These are phyloP conservation scores for Hirtodrosophila trivittata DNA, from an alignment of 2,888 invertebrate genomes.

Conservation along the genomic window DNA sequence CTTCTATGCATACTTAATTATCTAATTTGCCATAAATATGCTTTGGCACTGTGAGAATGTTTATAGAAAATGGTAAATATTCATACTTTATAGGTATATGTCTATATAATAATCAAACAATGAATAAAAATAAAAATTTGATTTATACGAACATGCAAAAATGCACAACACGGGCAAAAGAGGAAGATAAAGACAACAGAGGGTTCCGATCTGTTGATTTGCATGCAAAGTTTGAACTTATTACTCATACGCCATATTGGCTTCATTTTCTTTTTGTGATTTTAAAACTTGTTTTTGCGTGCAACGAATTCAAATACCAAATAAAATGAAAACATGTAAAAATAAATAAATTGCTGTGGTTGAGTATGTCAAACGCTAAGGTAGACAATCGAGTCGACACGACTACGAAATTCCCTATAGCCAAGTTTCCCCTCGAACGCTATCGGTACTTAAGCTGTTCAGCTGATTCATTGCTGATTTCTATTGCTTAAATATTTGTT, in stretches of 20 bases:
- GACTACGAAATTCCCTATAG: no score
- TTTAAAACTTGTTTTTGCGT: slow-evolving; percentile 40
- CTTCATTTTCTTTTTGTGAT: slow-evolving; percentile 8
- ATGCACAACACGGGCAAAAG: slow-evolving; percentile 25
- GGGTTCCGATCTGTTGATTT: slow-evolving; percentile 15
- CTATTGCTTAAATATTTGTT: no score
- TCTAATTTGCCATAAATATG: slow-evolving; percentile 54
- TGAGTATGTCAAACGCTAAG: no score
- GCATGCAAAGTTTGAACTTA: slow-evolving; percentile 24
- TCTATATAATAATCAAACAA: slow-evolving; percentile 34
- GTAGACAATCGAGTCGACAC: no score
- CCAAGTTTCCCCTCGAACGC: no score
- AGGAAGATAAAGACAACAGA: neutral
- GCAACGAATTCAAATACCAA: slow-evolving; percentile 31
- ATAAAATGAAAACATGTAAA: neutral
- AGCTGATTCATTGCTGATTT: no score
- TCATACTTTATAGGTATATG: slow-evolving; percentile 8
- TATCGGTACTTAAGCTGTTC: no score
- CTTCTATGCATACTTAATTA: slow-evolving; percentile 65
- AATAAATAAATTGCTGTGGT: slow-evolving; percentile 1
- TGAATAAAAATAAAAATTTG: slow-evolving; percentile 33
- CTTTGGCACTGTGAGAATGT: slow-evolving; percentile 44
- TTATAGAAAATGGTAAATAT: slow-evolving; percentile 49
- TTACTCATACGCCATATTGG: slow-evolving; percentile 48
- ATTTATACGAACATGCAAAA: slow-evolving; percentile 58